Evolutionary conservation across 2,797 vertebrate genomes (phyloP).

Genomic region (Gymnothorax reevesii): DNA sequence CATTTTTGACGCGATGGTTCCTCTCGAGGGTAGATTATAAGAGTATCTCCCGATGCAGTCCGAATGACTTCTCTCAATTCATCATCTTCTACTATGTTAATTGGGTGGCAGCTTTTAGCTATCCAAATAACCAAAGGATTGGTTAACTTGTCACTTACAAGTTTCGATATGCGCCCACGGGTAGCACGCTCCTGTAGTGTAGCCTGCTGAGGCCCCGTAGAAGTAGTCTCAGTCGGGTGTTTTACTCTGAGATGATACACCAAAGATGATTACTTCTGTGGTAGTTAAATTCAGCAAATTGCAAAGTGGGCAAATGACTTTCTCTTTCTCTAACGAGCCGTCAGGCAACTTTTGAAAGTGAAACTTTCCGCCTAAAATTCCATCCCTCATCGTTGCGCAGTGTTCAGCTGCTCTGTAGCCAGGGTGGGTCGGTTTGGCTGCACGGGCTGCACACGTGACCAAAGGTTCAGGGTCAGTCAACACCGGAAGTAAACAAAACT

Average conservation of each 20-base stretch:
- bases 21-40: conserved; percentile 1
- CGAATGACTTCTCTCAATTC: neutral
- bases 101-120: neutral
- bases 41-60: neutral
- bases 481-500: conserved; percentile 2
- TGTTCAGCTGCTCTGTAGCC: neutral
- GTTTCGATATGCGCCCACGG: neutral
- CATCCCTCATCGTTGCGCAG: neutral
- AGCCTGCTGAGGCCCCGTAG: neutral
- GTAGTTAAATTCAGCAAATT: neutral
- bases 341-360: neutral
- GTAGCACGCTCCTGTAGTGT: neutral
- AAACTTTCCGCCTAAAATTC: neutral
- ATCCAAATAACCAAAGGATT: neutral
- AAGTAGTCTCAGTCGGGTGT: neutral
- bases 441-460: neutral
- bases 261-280: no score
- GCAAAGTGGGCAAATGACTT: neutral
- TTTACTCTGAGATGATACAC: no score
- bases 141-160: conserved; percentile 4
- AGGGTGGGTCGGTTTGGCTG: neutral
- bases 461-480: neutral
- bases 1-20: no score
- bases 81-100: conserved; percentile 13
- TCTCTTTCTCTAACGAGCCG: neutral